Conservation (phyloP, 2,113 vertebrate species). For the Thunnus thynnus region DNA sequence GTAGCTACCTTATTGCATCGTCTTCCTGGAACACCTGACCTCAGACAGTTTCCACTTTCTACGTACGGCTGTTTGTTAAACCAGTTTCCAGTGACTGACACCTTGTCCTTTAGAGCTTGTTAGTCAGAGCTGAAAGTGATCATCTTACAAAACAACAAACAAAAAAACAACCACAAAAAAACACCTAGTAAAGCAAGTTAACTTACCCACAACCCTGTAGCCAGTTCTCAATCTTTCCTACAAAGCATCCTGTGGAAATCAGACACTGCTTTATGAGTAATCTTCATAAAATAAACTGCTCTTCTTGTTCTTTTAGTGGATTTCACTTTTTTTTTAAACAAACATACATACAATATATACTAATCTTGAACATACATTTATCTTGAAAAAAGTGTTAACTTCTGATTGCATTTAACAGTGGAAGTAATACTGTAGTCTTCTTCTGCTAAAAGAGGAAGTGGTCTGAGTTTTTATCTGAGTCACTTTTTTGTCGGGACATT, state of each 20-base stretch:
- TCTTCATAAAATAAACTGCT: constrained; percentile 2
- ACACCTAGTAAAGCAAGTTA: constrained; percentile 16
- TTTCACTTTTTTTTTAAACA: not conserved
- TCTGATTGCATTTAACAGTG: not conserved
- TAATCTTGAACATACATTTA: not conserved
- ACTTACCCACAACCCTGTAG: constrained; percentile 87
- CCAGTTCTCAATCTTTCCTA: constrained; percentile 87
- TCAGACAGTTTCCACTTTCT: constrained; percentile 68
- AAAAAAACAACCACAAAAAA: not conserved
- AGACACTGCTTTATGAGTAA: constrained; percentile 40
- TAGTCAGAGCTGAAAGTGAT: not conserved
- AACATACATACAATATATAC: not conserved
- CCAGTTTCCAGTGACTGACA: constrained; percentile 59
- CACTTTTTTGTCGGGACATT: not conserved
- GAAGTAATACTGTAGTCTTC: not conserved
- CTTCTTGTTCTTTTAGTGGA: not conserved
- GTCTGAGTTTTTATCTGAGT: not conserved
- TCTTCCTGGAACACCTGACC: constrained; percentile 70
- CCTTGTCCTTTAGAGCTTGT: constrained; percentile 27
- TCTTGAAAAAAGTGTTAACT: not conserved
- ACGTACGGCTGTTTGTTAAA: constrained; percentile 17
- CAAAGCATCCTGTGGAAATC: constrained; percentile 82
- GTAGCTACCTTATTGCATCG: not conserved
- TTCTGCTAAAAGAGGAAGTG: not conserved
- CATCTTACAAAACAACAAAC: not conserved